Evolutionary conservation across 2,113 vertebrate species (phyloP), one percentile per base, ranked within the genome.

Genomic region (Promerops cafer): DNA sequence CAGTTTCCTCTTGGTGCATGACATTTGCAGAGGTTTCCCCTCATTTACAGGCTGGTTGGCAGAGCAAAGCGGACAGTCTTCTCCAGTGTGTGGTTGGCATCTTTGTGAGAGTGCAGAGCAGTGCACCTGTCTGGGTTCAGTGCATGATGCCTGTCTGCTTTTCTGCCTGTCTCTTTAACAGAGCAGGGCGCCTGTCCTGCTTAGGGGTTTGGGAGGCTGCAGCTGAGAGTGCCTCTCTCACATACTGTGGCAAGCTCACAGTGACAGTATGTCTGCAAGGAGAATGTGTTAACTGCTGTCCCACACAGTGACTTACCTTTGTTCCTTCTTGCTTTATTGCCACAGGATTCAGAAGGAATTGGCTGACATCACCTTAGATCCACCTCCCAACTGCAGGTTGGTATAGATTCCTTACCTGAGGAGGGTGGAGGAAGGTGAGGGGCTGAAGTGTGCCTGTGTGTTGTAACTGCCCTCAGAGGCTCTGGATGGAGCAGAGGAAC

Each of bases 351-450:
- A 99, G 98, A 99, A 99, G 98, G 99, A 99, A 92, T 97, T 99
- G 99, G 99, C 99, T 35, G 99, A 99, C 87, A 99, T 99, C 95
- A 99, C 99, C 66, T 97, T 99, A 98, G 99, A 99, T 97, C 99
- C 99, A 90, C 99, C 99, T 47, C 99, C 99, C 42, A 99, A 99
- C 98, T 99, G 99, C 99, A 99, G 99, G 99, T 99, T 93, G 89
- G 98, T 96, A 37, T 80, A 0, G 1, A 53, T 94, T 84, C 69
- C 49, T 90, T 89, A 56, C 65, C 24, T 49, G 45, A 39, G 63
- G 50, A 69, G 85, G 57, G 66, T 59, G 49, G 89, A 92, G 76
- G 56, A 74, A 81, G 20, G 31, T 21, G 56, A 75, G 81, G 81
- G 77, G 52, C 50, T 92, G 56, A 74, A 57, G 19, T 20, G 37